These are phyloP conservation scores for Calliphora vomitoria DNA, from an alignment of 2,888 invertebrate species.

Conservation along the genomic window DNA sequence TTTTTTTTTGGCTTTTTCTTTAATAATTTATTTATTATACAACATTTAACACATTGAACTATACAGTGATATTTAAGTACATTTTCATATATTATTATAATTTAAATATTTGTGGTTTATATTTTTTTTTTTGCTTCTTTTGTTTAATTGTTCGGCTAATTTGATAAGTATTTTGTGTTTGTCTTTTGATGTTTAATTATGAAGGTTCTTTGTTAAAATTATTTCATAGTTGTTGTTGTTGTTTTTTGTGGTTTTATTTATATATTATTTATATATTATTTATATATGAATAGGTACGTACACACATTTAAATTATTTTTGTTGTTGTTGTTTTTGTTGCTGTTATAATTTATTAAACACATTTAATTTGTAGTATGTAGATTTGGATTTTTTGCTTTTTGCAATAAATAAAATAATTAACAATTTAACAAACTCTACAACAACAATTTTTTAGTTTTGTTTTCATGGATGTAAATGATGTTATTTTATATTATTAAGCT, in stretches of 20 bases:
- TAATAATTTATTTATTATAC: conserved; percentile 71
- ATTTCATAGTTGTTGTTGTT: conserved; percentile 66
- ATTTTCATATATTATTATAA: conserved; percentile 59
- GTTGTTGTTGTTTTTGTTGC: conserved; percentile 31
- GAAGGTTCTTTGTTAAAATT: conserved; percentile 59
- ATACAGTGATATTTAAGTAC: conserved; percentile 70
- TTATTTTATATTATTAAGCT: conserved; percentile 9
- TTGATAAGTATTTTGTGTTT: conserved; percentile 71
- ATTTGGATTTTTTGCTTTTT: conserved; percentile 1
- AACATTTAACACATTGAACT: conserved; percentile 80
- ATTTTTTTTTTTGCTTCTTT: conserved; percentile 26
- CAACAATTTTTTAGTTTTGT: conserved; percentile 36
- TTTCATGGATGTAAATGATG: background rate
- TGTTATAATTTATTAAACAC: conserved; percentile 14
- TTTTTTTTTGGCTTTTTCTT: conserved; percentile 33
- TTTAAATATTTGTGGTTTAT: conserved; percentile 75
- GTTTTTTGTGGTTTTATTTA: conserved; percentile 26
- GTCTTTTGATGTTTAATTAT: conserved; percentile 75
- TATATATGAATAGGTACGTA: conserved; percentile 68
- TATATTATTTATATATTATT: background rate
- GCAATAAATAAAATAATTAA: conserved; percentile 65
- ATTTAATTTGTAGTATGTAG: conserved; percentile 18
- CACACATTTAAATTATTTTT: conserved; percentile 60
- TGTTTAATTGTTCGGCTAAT: conserved; percentile 66
- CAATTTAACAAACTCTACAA: conserved; percentile 67